These are phyloP conservation scores for Buathra laborator DNA, from an alignment of 2,888 invertebrate genomes.

Conservation along the genomic window DNA sequence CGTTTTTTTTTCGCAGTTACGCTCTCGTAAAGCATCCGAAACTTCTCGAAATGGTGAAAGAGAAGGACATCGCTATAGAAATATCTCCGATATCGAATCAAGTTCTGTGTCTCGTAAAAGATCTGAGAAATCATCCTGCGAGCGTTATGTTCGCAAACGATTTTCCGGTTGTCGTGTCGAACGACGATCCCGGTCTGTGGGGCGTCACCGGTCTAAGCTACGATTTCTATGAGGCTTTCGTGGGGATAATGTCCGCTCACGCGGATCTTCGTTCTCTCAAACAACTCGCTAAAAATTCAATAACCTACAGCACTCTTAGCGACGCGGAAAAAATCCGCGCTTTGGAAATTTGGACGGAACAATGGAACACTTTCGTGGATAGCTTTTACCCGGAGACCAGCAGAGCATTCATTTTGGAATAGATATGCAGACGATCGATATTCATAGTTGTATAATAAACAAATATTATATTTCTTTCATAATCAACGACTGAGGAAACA, in stretches of 20 bases:
- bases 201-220: slow-evolving; percentile 90
- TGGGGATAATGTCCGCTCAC: slow-evolving; percentile 90
- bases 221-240: slow-evolving; percentile 92
- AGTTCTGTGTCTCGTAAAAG: slow-evolving; percentile 89
- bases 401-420: background rate
- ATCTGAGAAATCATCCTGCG: slow-evolving; percentile 92
- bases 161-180: slow-evolving; percentile 91
- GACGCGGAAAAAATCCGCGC: slow-evolving; percentile 86
- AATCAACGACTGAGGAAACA: too few species aligned
- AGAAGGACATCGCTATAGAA: slow-evolving; percentile 85
- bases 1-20: slow-evolving; percentile 79
- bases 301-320: slow-evolving; percentile 89
- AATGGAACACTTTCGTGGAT: slow-evolving; percentile 85
- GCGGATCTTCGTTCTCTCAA: slow-evolving; percentile 91
- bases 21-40: slow-evolving; percentile 91
- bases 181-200: slow-evolving; percentile 94
- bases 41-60: slow-evolving; percentile 87
- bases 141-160: slow-evolving; percentile 88
- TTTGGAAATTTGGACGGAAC: slow-evolving; percentile 86
- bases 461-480: too few species aligned
- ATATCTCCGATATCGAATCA: slow-evolving; percentile 92
- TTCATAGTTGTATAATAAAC: too few species aligned
- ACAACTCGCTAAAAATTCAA: slow-evolving; percentile 91
- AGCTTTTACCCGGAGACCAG: slow-evolving; percentile 9
- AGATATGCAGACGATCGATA: too few species aligned